These are phyloP conservation scores for Etheostoma cragini DNA, from an alignment of 2,113 vertebrate species.

Conservation along the genomic window DNA sequence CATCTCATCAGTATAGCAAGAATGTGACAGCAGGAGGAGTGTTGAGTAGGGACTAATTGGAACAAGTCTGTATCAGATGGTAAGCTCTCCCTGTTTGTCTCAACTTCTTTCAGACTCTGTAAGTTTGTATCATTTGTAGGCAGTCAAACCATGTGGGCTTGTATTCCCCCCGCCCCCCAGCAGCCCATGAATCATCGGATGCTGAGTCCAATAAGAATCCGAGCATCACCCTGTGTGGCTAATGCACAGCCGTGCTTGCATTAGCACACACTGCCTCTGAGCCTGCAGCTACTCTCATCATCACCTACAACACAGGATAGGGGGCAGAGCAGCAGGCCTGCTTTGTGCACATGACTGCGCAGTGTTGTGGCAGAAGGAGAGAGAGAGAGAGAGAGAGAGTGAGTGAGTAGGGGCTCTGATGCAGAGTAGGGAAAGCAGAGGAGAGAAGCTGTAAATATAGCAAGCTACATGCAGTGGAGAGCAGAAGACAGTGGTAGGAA, in stretches of 20 bases:
- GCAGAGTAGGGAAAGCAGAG: constrained; percentile 61
- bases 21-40: not conserved
- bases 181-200: constrained; percentile 62
- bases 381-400: constrained; percentile 14
- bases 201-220: constrained; percentile 55
- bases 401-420: constrained; percentile 62
- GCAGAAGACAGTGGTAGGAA: constrained; percentile 47
- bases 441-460: constrained; percentile 70
- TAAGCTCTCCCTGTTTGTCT: not conserved
- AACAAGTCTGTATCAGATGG: not conserved
- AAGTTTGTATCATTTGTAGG: constrained; percentile 32
- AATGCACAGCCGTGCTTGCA: constrained; percentile 21
- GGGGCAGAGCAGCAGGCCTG: constrained; percentile 57
- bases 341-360: constrained; percentile 76
- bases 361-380: constrained; percentile 63
- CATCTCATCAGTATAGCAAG: not conserved
- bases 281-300: constrained; percentile 70
- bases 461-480: constrained; percentile 49
- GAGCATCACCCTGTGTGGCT: constrained; percentile 49
- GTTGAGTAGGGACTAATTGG: not conserved
- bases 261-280: constrained; percentile 40
- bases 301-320: constrained; percentile 57
- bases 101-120: constrained; percentile 6
- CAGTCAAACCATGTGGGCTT: constrained; percentile 50
- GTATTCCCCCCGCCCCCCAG: constrained; percentile 34